These are phyloP conservation scores for Rhinolophus ferrumequinum DNA, from an alignment of 2,113 vertebrate genomes.

Conservation along the genomic window DNA sequence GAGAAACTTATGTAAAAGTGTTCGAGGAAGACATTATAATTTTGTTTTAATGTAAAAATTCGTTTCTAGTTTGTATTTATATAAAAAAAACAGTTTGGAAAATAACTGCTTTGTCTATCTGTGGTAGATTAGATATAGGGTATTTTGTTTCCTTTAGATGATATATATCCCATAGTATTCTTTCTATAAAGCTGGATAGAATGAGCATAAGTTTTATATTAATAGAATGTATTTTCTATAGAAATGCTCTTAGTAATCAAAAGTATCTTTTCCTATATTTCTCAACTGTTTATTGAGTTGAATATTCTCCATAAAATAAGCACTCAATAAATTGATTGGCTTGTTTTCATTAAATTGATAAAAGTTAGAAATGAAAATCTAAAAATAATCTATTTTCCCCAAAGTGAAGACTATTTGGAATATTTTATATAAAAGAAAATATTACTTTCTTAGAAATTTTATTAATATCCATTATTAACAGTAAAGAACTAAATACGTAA, in stretches of 20 bases:
- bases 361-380: neutral
- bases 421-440: slow-evolving; percentile 32
- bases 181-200: neutral
- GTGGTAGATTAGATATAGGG: neutral
- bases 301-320: neutral
- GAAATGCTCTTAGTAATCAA: neutral
- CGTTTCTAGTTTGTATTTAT: neutral
- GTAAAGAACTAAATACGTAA: neutral
- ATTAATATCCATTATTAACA: neutral
- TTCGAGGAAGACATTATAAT: neutral
- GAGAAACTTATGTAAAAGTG: neutral
- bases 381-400: neutral
- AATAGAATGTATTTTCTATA: neutral
- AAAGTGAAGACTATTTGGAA: slow-evolving; percentile 37
- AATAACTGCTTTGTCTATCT: slow-evolving; percentile 20
- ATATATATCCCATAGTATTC: neutral
- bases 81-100: neutral
- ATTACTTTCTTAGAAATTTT: neutral
- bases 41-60: slow-evolving; percentile 19
- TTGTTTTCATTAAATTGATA: neutral
- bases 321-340: neutral
- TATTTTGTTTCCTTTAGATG: neutral
- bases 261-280: neutral
- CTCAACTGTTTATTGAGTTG: neutral
- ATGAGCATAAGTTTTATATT: neutral